Conservation (phyloP, 2,888 invertebrate species). For the Eudasyphora cyanicolor region DNA sequence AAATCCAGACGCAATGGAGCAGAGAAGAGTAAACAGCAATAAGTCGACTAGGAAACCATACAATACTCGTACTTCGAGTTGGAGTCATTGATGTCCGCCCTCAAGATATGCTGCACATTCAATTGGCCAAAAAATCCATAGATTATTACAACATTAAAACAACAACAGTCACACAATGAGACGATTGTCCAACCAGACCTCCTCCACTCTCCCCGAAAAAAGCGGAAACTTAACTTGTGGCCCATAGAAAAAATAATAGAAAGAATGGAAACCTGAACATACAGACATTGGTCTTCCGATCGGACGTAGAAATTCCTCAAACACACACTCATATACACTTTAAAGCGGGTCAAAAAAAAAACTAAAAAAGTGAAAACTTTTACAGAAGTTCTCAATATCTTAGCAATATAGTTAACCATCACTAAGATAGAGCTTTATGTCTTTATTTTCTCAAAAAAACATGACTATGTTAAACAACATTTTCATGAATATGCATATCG, state of each 20-base stretch:
- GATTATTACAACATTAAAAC: conserved; percentile 73
- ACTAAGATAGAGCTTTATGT: too few relatives aligned
- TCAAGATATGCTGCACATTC: conserved; percentile 74
- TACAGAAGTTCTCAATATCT: not conserved
- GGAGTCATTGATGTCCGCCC: conserved; percentile 69
- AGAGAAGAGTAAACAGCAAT: not conserved
- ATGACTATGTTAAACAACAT: too few relatives aligned
- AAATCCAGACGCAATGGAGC: not conserved
- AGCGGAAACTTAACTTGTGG: conserved; percentile 46
- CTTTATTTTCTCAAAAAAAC: too few relatives aligned
- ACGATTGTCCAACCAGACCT: not conserved
- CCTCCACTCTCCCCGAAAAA: not conserved
- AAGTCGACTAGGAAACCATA: conserved; percentile 37
- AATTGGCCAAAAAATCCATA: conserved; percentile 78
- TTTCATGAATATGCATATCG: too few relatives aligned
- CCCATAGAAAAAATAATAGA: not conserved
- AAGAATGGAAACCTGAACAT: not conserved
- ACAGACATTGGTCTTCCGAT: too few relatives aligned
- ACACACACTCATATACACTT: not conserved
- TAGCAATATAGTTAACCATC: too few relatives aligned
- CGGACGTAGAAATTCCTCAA: too few relatives aligned
- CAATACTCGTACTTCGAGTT: conserved; percentile 45
- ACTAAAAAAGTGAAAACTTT: too few relatives aligned
- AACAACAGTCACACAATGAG: conserved; percentile 27
- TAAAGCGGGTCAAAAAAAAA: too few relatives aligned